A percentile compares a stretch with the other conserved stretches of the same genome.
phyloP scores from a whole-genome alignment of 2,888 invertebrate species.

The Agrotis ipsilon region DNA sequence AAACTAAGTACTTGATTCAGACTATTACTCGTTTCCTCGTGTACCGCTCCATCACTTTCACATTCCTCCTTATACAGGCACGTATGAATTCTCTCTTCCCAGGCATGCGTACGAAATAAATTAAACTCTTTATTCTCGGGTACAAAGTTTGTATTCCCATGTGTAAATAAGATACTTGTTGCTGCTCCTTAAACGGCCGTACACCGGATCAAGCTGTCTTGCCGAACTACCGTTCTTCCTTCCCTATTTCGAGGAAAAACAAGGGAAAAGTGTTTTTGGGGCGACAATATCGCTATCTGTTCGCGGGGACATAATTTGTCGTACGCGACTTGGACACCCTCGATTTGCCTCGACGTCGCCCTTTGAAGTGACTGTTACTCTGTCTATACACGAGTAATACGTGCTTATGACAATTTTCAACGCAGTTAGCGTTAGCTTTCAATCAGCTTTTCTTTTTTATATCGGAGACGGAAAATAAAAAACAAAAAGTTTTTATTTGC shows the following conservation, averaged over 20 bases:
- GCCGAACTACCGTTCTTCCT: conserved; percentile 83
- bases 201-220: conserved; percentile 88
- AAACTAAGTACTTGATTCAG: conserved; percentile 73
- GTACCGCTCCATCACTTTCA: conserved; percentile 82
- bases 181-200: conserved; percentile 83
- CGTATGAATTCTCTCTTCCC: conserved; percentile 78
- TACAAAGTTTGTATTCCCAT: conserved; percentile 77
- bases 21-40: conserved; percentile 71
- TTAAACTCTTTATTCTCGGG: conserved; percentile 71
- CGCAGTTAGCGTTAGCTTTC: neutral
- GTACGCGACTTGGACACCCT: conserved; percentile 76
- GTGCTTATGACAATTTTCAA: conserved; percentile 36
- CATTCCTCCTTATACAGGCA: conserved; percentile 80
- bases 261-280: conserved; percentile 85
- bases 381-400: conserved; percentile 25
- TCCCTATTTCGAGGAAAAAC: conserved; percentile 83
- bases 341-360: conserved; percentile 68
- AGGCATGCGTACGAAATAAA: conserved; percentile 64
- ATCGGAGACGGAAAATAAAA: neutral
- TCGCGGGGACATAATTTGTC: conserved; percentile 85
- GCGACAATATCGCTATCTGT: conserved; percentile 85
- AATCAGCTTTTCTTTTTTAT: conserved; percentile 1
- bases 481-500: neutral
- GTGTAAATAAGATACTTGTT: conserved; percentile 82
- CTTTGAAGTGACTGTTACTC: conserved; percentile 68